A percentile compares a stretch with the other conserved stretches of the same genome.
Conservation (phyloP, 2,113 vertebrate species). For the Syngnathus scovelli region DNA sequence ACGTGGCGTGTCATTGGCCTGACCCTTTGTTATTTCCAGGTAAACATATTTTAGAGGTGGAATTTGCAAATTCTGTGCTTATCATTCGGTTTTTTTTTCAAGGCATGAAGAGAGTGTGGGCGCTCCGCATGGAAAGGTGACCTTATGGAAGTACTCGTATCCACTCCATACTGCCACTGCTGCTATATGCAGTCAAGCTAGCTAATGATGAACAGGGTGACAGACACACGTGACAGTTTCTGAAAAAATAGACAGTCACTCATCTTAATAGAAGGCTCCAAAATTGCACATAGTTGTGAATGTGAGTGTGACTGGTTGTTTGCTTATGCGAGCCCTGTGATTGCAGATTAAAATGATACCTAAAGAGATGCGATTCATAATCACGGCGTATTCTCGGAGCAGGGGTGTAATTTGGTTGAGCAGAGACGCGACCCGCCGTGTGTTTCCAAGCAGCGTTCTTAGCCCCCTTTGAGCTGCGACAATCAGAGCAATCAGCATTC, state of each 20-base stretch:
- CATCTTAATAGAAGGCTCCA: neutral
- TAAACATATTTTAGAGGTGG: constrained; percentile 31
- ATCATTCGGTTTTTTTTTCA: neutral
- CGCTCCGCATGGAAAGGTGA: neutral
- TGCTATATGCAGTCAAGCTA: constrained; percentile 17
- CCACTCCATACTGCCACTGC: neutral
- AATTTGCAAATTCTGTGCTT: constrained; percentile 5
- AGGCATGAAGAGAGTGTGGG: neutral
- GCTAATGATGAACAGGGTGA: constrained; percentile 47
- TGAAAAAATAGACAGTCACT: constrained; percentile 47
- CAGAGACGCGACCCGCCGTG: neutral
- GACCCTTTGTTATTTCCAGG: constrained; percentile 9
- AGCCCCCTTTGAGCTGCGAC: constrained; percentile 19
- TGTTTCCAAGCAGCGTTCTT: constrained; percentile 8
- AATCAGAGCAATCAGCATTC: constrained; percentile 31
- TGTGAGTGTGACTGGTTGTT: neutral
- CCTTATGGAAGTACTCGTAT: constrained; percentile 24
- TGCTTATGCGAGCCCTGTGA: neutral
- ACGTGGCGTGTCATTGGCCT: constrained; percentile 33
- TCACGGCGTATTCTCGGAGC: neutral
- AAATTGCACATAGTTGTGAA: neutral
- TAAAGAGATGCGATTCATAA: neutral
- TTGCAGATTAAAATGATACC: neutral
- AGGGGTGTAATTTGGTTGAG: neutral
- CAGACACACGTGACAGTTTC: constrained; percentile 28